Conservation (phyloP, 2,797 vertebrate species). For the Myotis findleyi region DNA sequence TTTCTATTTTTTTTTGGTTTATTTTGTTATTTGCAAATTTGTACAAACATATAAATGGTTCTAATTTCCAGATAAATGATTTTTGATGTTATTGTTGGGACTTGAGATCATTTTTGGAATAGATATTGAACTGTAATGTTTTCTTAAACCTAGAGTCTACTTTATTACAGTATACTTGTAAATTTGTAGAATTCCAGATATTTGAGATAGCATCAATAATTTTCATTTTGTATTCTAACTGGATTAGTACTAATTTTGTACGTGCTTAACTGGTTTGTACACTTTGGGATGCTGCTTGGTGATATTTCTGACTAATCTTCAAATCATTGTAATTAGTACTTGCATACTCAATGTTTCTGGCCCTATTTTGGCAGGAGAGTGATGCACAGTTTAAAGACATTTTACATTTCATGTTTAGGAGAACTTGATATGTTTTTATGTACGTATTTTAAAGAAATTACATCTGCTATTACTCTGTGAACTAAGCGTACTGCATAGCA, state of each 20-base stretch:
- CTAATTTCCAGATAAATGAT: slow-evolving; percentile 85
- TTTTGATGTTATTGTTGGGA: slow-evolving; percentile 84
- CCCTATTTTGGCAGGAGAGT: slow-evolving; percentile 79
- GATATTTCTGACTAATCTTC: slow-evolving; percentile 84
- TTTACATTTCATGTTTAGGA: slow-evolving; percentile 82
- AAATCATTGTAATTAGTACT: slow-evolving; percentile 85
- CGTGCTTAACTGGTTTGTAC: slow-evolving; percentile 85
- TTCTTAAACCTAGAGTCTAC: slow-evolving; percentile 88
- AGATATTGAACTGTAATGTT: slow-evolving; percentile 87
- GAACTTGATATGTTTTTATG: slow-evolving; percentile 83
- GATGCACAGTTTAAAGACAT: slow-evolving; percentile 84
- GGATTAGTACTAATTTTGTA: slow-evolving; percentile 89
- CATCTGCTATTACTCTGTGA: slow-evolving; percentile 83
- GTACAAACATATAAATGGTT: slow-evolving; percentile 85
- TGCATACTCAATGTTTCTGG: slow-evolving; percentile 85
- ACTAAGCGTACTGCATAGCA: slow-evolving; percentile 79
- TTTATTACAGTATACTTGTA: slow-evolving; percentile 87
- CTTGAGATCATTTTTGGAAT: slow-evolving; percentile 87
- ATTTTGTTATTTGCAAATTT: slow-evolving; percentile 85
- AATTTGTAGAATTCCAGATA: slow-evolving; percentile 90
- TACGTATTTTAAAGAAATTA: slow-evolving; percentile 83
- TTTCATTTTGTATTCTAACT: slow-evolving; percentile 91
- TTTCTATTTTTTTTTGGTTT: slow-evolving; percentile 81
- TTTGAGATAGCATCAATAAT: slow-evolving; percentile 88
- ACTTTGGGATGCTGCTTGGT: slow-evolving; percentile 87